Conservation (phyloP, 2,797 vertebrate genomes). For the Sus cebifrons region DNA sequence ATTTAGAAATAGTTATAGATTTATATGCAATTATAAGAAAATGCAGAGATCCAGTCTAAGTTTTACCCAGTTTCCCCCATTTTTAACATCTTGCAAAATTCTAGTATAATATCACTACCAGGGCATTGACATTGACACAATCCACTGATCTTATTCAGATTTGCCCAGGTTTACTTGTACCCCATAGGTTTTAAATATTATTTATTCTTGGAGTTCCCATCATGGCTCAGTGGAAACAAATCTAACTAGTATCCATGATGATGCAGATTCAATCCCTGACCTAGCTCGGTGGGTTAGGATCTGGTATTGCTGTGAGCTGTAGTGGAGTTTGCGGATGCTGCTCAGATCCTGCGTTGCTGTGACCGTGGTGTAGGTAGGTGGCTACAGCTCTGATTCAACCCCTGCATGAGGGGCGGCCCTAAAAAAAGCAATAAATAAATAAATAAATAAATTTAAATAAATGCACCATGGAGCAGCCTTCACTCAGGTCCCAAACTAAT, state of each 20-base stretch:
- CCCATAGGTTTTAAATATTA: not conserved
- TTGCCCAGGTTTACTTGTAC: not conserved
- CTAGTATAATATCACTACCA: not conserved
- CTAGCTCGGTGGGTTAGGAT: too few relatives aligned
- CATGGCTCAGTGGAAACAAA: too few relatives aligned
- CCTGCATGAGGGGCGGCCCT: too few relatives aligned
- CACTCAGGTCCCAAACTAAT: not conserved
- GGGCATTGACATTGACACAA: not conserved
- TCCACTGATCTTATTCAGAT: conserved; percentile 28
- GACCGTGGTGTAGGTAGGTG: too few relatives aligned
- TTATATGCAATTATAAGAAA: not conserved
- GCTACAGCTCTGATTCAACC: too few relatives aligned
- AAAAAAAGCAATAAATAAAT: too few relatives aligned
- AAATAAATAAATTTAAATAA: not conserved
- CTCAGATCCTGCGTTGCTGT: too few relatives aligned
- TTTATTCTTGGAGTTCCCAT: not conserved
- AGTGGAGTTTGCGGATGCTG: too few relatives aligned
- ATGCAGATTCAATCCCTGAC: too few relatives aligned
- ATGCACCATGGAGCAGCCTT: not conserved
- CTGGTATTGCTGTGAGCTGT: too few relatives aligned
- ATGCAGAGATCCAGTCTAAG: not conserved
- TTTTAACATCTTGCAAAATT: conserved; percentile 29
- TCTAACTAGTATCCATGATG: too few relatives aligned
- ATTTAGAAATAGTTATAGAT: conserved; percentile 52
- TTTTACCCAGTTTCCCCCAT: not conserved